phyloP scores from a whole-genome alignment of 2,113 vertebrate species.

The Equus przewalskii region DNA sequence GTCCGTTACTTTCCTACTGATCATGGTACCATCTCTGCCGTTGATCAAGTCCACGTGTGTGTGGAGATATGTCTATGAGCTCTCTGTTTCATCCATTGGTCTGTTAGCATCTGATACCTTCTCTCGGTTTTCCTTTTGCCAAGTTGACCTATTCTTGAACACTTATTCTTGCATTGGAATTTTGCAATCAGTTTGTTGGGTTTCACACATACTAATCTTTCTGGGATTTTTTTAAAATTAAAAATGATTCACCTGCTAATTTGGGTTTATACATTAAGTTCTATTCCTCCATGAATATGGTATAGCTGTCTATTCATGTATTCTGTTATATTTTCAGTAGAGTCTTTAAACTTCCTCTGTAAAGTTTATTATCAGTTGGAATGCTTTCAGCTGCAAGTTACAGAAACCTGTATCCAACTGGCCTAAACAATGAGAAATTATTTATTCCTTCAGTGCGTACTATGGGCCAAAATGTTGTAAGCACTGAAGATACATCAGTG shows the following conservation, averaged over 20 bases:
- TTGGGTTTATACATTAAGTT: neutral
- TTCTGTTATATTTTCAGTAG: no score
- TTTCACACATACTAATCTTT: no score
- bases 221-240: no score
- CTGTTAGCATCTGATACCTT: fast-evolving
- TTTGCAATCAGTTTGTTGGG: neutral
- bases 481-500: neutral
- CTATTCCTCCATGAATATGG: fast-evolving
- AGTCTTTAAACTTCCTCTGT: neutral
- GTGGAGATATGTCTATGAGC: neutral
- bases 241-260: neutral
- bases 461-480: neutral
- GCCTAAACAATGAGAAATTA: no score
- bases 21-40: neutral
- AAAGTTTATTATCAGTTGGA: neutral
- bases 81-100: neutral
- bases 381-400: neutral
- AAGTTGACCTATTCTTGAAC: neutral
- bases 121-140: neutral
- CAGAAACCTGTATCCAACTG: neutral
- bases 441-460: no score
- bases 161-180: neutral
- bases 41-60: no score
- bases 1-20: neutral
- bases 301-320: neutral